Evolutionary conservation across 2,797 vertebrate genomes (phyloP), one percentile per base, ranked within the genome.

Genomic region (Hyperoplus lanceolatus): DNA sequence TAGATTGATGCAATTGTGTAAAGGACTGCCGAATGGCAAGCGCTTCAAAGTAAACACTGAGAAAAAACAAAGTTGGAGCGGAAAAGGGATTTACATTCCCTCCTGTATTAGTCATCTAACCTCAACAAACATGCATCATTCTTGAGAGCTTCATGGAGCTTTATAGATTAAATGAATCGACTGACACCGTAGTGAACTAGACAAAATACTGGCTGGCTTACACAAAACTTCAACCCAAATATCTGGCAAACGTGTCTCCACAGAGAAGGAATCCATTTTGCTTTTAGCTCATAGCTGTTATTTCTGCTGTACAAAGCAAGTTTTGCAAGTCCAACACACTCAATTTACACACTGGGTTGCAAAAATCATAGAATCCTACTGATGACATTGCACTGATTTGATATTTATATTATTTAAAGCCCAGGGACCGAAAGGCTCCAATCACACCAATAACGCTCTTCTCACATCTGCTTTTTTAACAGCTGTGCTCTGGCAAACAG

Each of bases 401-500:
- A 64, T 62, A 43, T 62, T 60, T 71, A 58, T 41, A 53, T 43
- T 8, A 13, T 36, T 41, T 48, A 15, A 58, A 59, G 29, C 11
- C 46, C 49, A 39, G 4, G 45, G 29, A 61, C 51, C 45, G 54
- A 56, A 36, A 43, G 48, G 4, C 38, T 67, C 29, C 21, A 16
- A 50, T 8, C 64, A 41, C 11, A 53, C 0, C 1, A 12, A 57
- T 61, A 8, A 45, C 49, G 54, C 36, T 53, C 41, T n/a, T 58
- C 43, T 11, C 50, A 64, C 49, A 60, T 72, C 49, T 82, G 29
- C 65, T 79, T 59, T 29, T 77, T 50, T 16, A 65, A 70, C 70
- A 79, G 74, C 58, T 74, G 58, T 76, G 63, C 43, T 60, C 67
- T 38, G 13, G 29, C 51, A 83, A 73, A 87, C 56, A 79, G 65